phyloP scores from a whole-genome alignment of 2,113 vertebrate species.

The Lates calcarifer region DNA sequence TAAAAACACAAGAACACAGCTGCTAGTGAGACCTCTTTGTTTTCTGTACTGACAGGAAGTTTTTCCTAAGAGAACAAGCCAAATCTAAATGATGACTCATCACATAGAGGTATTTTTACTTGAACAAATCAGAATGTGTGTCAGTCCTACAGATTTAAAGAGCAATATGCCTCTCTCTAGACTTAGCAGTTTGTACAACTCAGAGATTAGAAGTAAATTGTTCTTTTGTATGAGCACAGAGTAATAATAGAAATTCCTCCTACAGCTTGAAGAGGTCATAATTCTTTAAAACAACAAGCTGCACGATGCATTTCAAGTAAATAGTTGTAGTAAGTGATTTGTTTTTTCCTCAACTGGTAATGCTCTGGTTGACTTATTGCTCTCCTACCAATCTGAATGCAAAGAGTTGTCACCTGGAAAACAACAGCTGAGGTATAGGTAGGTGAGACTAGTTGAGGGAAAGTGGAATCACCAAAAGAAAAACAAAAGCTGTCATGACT shows the following conservation, averaged over 20 bases:
- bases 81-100: slow-evolving; percentile 3
- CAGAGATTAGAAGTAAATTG: background rate
- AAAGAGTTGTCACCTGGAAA: background rate
- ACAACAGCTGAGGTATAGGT: background rate
- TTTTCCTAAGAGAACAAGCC: background rate
- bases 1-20: background rate
- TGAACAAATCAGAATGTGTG: background rate
- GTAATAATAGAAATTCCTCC: background rate
- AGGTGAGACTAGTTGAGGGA: background rate
- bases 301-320: background rate
- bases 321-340: background rate
- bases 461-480: background rate
- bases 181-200: background rate
- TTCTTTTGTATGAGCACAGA: background rate
- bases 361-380: background rate
- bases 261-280: background rate
- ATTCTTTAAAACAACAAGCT: background rate
- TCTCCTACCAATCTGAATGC: background rate
- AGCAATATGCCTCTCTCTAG: slow-evolving; percentile 5
- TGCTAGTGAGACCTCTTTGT: background rate
- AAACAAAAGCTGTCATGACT: background rate
- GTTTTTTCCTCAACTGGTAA: background rate
- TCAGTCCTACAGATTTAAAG: background rate
- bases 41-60: background rate
- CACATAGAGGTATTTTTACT: slow-evolving; percentile 2